Conservation (phyloP, 2,113 vertebrate species). For the western clawed frog (Xenopus tropicalis) region DNA sequence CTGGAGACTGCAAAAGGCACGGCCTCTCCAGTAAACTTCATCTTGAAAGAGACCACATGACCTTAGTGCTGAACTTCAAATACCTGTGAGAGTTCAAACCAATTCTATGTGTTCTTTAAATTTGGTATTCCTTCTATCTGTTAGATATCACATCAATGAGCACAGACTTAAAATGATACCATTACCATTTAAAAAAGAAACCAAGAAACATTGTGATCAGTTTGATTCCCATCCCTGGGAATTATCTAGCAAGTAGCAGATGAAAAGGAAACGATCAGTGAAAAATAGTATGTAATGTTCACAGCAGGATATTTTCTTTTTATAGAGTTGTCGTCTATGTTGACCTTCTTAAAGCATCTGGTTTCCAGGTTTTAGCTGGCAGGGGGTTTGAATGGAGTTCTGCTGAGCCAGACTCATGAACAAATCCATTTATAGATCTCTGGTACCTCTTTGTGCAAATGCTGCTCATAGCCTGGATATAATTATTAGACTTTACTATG, state of each 20-base stretch:
- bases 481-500: too few relatives aligned
- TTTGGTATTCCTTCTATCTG: too few relatives aligned
- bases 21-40: too few relatives aligned
- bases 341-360: constrained; percentile 44
- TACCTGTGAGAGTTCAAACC: neutral
- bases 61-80: too few relatives aligned
- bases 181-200: constrained; percentile 13
- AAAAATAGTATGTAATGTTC: constrained; percentile 39
- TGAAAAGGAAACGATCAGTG: constrained; percentile 30
- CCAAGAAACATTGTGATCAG: constrained; percentile 29
- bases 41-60: too few relatives aligned
- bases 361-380: constrained; percentile 40
- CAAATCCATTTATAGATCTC: constrained; percentile 27
- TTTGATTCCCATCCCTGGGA: constrained; percentile 22
- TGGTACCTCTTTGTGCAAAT: constrained; percentile 9
- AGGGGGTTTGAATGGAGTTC: constrained; percentile 33
- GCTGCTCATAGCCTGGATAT: constrained; percentile 4
- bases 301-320: constrained; percentile 42
- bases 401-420: constrained; percentile 16
- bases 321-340: constrained; percentile 40
- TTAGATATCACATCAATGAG: neutral
- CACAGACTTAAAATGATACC: neutral
- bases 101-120: neutral
- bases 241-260: constrained; percentile 25
- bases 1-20: too few relatives aligned